phyloP scores from a whole-genome alignment of 2,113 vertebrate genomes.

The Catharus bicknelli region DNA sequence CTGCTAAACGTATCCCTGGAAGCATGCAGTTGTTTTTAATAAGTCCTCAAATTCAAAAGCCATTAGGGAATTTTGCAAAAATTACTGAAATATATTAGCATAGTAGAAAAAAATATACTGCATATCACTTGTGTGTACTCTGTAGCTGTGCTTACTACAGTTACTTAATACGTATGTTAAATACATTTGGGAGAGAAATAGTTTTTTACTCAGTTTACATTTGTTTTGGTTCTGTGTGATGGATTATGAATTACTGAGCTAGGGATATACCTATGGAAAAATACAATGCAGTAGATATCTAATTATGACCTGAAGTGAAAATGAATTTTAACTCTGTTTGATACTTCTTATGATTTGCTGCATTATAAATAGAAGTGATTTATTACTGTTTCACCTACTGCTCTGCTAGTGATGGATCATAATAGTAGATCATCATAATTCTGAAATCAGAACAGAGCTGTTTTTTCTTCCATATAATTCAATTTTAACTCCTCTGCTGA shows the following conservation, averaged over 20 bases:
- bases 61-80: constrained; percentile 14
- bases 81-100: constrained; percentile 18
- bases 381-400: constrained; percentile 66
- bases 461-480: constrained; percentile 63
- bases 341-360: constrained; percentile 72
- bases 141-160: background rate
- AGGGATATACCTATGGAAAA: constrained; percentile 55
- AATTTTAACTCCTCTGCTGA: constrained; percentile 49
- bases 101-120: constrained; percentile 13
- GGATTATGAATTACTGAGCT: constrained; percentile 50
- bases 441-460: constrained; percentile 68
- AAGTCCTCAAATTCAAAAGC: constrained; percentile 31
- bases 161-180: constrained; percentile 12
- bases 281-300: constrained; percentile 41
- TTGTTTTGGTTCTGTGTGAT: constrained; percentile 42
- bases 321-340: constrained; percentile 69
- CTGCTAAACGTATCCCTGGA: background rate
- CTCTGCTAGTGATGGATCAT: constrained; percentile 74
- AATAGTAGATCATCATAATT: constrained; percentile 77
- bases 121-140: background rate
- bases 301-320: constrained; percentile 67
- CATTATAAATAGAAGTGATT: constrained; percentile 77
- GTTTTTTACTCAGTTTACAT: background rate
- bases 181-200: background rate
- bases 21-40: background rate